Base-by-base conservation (phyloP, 1,140 invertebrate genomes). In the Protaetia brevitarsis region DNA sequence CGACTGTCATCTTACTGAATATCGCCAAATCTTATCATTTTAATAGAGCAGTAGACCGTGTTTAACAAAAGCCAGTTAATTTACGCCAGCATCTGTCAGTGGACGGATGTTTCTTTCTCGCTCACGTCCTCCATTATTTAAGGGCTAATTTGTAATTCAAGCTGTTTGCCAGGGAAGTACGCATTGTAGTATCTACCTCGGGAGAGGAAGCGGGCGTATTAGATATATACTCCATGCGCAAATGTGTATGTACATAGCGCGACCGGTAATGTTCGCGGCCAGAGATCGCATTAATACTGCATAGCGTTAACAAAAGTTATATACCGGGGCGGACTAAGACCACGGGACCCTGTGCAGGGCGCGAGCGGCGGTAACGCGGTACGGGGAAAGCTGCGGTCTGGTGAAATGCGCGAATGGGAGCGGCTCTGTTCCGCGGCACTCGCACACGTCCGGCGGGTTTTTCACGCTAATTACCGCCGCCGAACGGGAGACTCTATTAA, bases 261-360 rank as follows among this genome's bases (percentile, higher is more conserved):
- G 41, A 51, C 41, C 41, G 41, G 41, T 51, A 51, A 51, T 51
- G 41, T 51, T 51, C 19, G 41, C 16, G 41, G 41, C 41, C 26
- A 23, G 19, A 23, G 11, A 51, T 19, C 41, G 2, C 41, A 51
- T 51, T 51, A 51, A 51, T 51, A 51, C 41, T 51, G 41, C 41
- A 51, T 51, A 23, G 41, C 41, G 41, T 26, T 51, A 51, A 51
- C 41, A 51, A 51, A 51, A 51, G 41, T 51, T 51, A 51, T 51
- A 51, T 51, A 51, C 41, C 37, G 19, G 2, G 13, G 19, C 19
- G 41, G 41, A 7, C 10, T 16, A 51, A 23, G 41, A 23, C 11
- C 6, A 6, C 6, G 41, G 19, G 26, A 51, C 2, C 41, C 19
- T 8, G n/a, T n/a, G n/a, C 41, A 19, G 19, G 19, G 21, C 41